Evolutionary conservation across 2,113 vertebrate species (phyloP).

Genomic region (Furnarius figulus): DNA sequence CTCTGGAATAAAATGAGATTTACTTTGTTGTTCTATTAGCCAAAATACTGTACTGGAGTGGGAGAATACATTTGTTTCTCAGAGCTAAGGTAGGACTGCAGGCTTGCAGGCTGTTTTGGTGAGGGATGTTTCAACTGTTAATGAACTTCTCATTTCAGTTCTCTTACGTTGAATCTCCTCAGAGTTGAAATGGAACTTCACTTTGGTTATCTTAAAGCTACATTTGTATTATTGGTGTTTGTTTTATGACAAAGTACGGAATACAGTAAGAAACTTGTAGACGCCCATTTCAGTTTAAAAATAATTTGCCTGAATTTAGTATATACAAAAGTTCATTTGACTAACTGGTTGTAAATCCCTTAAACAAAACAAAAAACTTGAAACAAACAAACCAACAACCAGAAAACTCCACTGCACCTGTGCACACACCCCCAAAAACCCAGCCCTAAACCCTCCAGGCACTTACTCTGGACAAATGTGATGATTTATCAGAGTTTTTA

Average conservation of each 20-base stretch:
- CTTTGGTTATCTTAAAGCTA: neutral
- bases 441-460: neutral
- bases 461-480: neutral
- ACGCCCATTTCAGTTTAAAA: neutral
- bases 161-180: neutral
- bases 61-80: neutral
- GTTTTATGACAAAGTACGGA: neutral
- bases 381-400: neutral
- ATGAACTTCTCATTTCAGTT: neutral
- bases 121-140: neutral
- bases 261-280: neutral
- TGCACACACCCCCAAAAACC: neutral
- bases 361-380: neutral
- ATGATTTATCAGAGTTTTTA: neutral
- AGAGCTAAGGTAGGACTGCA: neutral
- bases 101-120: neutral
- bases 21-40: neutral
- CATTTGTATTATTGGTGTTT: neutral
- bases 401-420: fast-evolving
- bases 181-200: neutral
- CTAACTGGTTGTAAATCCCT: neutral
- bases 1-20: neutral
- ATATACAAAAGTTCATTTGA: neutral
- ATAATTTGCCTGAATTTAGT: neutral
- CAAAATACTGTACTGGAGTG: neutral